phyloP scores from a whole-genome alignment of 2,797 vertebrate species.

The Paratrypauchen microcephalus region DNA sequence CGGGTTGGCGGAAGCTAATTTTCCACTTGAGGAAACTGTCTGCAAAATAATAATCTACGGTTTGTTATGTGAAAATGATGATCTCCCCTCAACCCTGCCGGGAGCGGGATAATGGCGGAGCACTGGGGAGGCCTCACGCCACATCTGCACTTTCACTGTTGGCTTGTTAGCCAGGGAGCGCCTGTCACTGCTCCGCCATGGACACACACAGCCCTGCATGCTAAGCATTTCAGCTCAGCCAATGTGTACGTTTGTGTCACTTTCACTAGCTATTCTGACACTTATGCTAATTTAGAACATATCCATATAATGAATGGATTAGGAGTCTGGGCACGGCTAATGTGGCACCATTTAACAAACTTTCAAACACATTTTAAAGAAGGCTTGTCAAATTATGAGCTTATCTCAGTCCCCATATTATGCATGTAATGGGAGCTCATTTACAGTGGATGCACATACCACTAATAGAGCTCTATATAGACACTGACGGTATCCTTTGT shows the following conservation, averaged over 20 bases:
- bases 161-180: constrained; percentile 67
- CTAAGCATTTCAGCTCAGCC: constrained; percentile 12
- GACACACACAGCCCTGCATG: constrained; percentile 12
- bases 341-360: constrained; percentile 10
- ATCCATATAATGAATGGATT: constrained; percentile 14
- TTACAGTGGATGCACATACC: not conserved
- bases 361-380: constrained; percentile 7
- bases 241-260: constrained; percentile 13
- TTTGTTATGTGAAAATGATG: constrained; percentile 77
- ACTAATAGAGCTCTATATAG: not conserved
- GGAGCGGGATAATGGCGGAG: constrained; percentile 73
- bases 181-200: constrained; percentile 39
- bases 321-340: constrained; percentile 3
- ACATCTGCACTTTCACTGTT: constrained; percentile 53
- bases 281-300: constrained; percentile 11
- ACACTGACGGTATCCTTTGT: not conserved
- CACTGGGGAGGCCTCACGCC: constrained; percentile 54
- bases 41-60: constrained; percentile 76
- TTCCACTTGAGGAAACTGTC: constrained; percentile 77
- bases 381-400: constrained; percentile 4
- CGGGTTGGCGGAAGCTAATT: constrained; percentile 68
- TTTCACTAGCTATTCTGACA: constrained; percentile 9
- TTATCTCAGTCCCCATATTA: not conserved
- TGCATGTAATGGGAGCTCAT: constrained; percentile 1
- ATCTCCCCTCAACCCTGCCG: constrained; percentile 59